These are phyloP conservation scores for Oscheius sp. DNA, from an alignment of 2,888 invertebrate genomes.

Conservation along the genomic window DNA sequence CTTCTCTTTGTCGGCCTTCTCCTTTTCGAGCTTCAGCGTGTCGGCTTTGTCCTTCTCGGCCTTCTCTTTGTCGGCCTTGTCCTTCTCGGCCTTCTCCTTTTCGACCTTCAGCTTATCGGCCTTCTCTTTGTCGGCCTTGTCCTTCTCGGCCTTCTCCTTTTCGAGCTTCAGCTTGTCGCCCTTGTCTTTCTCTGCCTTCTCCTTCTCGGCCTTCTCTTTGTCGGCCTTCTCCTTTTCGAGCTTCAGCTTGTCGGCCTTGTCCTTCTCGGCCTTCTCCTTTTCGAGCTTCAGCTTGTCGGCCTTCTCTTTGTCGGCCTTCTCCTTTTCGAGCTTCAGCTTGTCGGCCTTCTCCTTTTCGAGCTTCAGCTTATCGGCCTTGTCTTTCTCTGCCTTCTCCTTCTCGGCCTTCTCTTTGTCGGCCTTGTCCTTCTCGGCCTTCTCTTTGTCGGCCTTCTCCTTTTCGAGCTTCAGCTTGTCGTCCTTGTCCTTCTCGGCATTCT, in stretches of 20 bases:
- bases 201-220: conserved; percentile 22
- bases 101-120: conserved; percentile 6
- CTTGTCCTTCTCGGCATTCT: conserved; percentile 17
- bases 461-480: conserved; percentile 6
- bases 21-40: background rate
- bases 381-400: conserved; percentile 21
- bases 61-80: conserved; percentile 4
- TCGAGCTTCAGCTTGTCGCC: conserved; percentile 3
- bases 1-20: conserved; percentile 14
- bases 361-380: conserved; percentile 4
- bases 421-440: conserved; percentile 23
- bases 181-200: conserved; percentile 15
- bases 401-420: conserved; percentile 16
- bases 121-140: conserved; percentile 18
- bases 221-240: conserved; percentile 14
- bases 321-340: conserved; percentile 11
- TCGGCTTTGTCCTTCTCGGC: conserved; percentile 4
- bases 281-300: background rate
- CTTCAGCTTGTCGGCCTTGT: conserved; percentile 3
- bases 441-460: conserved; percentile 1
- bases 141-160: conserved; percentile 13
- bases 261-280: background rate
- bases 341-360: conserved; percentile 23
- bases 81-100: conserved; percentile 4
- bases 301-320: conserved; percentile 12